These are phyloP conservation scores for Geococcyx californianus DNA, from an alignment of 2,113 vertebrate genomes.

Conservation along the genomic window DNA sequence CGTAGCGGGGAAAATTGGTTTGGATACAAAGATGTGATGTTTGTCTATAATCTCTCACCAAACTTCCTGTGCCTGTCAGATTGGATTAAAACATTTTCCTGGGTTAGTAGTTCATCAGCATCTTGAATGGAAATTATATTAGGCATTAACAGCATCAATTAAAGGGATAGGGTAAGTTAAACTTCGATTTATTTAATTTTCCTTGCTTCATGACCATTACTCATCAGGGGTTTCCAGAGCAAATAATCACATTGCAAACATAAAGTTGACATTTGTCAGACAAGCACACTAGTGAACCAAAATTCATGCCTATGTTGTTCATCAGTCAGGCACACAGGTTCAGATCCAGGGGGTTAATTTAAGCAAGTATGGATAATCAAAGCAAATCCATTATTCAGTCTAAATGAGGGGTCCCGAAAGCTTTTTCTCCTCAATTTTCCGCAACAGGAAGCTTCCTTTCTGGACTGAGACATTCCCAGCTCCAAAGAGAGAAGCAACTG, in stretches of 20 bases:
- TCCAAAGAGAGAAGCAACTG: neutral
- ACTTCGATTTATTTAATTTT: slow-evolving; percentile 25
- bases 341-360: neutral
- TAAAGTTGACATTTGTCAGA: neutral
- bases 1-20: neutral
- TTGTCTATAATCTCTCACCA: neutral
- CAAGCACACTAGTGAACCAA: neutral
- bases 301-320: neutral
- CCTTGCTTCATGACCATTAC: neutral
- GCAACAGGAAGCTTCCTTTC: neutral
- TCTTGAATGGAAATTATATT: neutral
- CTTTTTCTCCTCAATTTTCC: neutral
- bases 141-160: neutral
- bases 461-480: neutral
- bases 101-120: neutral
- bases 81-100: neutral
- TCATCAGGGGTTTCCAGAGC: slow-evolving; percentile 4
- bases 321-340: neutral
- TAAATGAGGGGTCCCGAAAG: neutral
- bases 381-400: neutral
- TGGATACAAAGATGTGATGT: neutral
- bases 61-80: neutral
- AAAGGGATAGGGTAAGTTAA: slow-evolving; percentile 12
- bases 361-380: neutral
- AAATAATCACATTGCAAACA: slow-evolving; percentile 29